A percentile compares a stretch with the other conserved stretches of the same genome.
Evolutionary conservation across 1,140 invertebrate genomes (phyloP).

Genomic region (Hylyphantes graminicola): DNA sequence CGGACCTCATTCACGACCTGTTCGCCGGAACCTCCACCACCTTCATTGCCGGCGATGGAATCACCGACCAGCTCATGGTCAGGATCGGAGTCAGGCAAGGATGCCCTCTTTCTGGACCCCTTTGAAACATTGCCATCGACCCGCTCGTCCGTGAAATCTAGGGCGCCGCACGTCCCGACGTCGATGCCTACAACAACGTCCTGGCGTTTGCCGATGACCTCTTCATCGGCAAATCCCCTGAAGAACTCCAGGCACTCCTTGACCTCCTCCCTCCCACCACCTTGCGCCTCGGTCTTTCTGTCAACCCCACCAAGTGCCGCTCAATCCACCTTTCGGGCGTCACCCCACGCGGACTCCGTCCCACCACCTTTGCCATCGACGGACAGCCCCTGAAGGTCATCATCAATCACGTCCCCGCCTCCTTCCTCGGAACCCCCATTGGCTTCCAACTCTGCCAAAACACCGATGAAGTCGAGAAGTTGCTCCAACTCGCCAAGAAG

Average conservation of each 20-base stretch:
- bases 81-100: too few relatives aligned
- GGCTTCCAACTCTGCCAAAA: not conserved
- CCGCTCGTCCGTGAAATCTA: too few relatives aligned
- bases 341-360: not conserved
- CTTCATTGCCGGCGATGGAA: too few relatives aligned
- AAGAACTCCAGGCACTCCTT: not conserved
- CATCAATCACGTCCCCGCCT: not conserved
- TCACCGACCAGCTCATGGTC: too few relatives aligned
- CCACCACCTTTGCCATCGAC: not conserved
- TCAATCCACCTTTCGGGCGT: not conserved
- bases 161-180: too few relatives aligned
- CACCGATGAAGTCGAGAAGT: not conserved
- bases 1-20: too few relatives aligned
- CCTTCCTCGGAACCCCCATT: conserved; percentile 15
- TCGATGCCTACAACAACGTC: too few relatives aligned
- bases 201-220: conserved; percentile 28
- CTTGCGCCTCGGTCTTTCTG: not conserved
- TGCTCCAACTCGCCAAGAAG: not conserved
- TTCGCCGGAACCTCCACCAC: too few relatives aligned
- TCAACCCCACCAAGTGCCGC: not conserved
- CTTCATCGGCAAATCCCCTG: not conserved
- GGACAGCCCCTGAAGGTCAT: not conserved
- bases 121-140: too few relatives aligned
- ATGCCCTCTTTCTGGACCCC: too few relatives aligned
- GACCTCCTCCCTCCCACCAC: not conserved